Conservation (phyloP, 2,888 invertebrate genomes). For the Bombyx huttoni region DNA sequence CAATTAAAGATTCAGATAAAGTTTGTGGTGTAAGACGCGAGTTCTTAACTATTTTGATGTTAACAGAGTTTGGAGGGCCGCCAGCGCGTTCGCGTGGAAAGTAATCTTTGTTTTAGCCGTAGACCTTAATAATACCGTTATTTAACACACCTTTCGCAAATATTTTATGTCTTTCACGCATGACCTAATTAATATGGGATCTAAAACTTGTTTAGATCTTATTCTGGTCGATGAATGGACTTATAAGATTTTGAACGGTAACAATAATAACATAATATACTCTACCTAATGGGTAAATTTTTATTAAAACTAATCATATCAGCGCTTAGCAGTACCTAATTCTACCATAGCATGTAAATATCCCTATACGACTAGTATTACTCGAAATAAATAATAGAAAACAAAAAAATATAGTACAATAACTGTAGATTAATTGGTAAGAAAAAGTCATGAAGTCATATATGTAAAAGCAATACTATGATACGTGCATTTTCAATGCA, state of each 20-base stretch:
- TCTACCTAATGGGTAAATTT: too few species aligned
- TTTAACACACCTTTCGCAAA: neutral
- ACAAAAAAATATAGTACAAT: too few species aligned
- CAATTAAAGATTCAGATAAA: neutral
- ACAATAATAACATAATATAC: too few species aligned
- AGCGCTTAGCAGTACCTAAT: too few species aligned
- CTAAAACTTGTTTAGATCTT: neutral
- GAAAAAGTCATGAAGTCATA: too few species aligned
- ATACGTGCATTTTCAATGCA: too few species aligned
- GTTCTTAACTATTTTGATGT: neutral
- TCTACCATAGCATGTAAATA: too few species aligned
- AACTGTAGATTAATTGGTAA: too few species aligned
- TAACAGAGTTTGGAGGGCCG: conserved; percentile 19
- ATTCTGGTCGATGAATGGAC: neutral
- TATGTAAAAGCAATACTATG: too few species aligned
- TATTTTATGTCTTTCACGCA: neutral
- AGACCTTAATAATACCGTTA: neutral
- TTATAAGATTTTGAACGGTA: neutral
- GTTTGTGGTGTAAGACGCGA: neutral
- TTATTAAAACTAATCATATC: too few species aligned
- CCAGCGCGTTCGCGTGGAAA: conserved; percentile 22
- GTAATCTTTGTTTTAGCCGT: neutral
- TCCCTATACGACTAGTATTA: too few species aligned
- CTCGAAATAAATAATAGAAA: too few species aligned
- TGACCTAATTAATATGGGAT: neutral